phyloP scores from a whole-genome alignment of 2,113 vertebrate genomes.

The Triplophysa rosa region DNA sequence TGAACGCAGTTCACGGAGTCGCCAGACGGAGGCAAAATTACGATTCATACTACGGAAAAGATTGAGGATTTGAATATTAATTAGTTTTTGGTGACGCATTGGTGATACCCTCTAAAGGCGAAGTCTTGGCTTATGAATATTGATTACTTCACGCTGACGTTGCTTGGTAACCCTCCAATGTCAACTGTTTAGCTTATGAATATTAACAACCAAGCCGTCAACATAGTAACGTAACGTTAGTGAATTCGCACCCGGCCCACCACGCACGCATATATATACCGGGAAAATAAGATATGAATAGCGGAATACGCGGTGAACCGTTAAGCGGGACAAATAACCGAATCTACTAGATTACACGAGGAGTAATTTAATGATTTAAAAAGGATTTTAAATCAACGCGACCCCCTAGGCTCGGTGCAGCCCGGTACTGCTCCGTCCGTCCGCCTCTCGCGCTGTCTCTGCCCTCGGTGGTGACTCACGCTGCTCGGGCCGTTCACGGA shows the following conservation, averaged over 20 bases:
- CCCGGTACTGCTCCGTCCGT: background rate
- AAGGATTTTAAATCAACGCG: background rate
- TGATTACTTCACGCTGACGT: slow-evolving; percentile 4
- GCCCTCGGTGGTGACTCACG: slow-evolving; percentile 28
- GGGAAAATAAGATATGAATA: background rate
- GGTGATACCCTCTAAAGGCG: background rate
- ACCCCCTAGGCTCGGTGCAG: slow-evolving; percentile 13
- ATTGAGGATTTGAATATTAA: background rate
- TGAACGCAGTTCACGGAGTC: slow-evolving; percentile 10
- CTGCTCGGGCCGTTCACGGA: slow-evolving; percentile 1
- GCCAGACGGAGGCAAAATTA: background rate
- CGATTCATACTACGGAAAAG: background rate
- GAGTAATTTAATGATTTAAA: background rate
- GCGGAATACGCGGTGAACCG: background rate
- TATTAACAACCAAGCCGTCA: slow-evolving; percentile 23
- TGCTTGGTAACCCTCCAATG: slow-evolving; percentile 21
- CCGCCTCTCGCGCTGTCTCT: background rate
- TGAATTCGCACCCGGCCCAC: slow-evolving; percentile 35
- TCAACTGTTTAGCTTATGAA: slow-evolving; percentile 2
- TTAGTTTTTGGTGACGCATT: background rate
- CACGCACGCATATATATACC: slow-evolving; percentile 22
- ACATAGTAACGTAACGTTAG: background rate
- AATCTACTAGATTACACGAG: background rate
- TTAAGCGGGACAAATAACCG: background rate
- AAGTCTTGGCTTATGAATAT: background rate